phyloP scores from a whole-genome alignment of 2,113 vertebrate species.

The Leucosticte australis region DNA sequence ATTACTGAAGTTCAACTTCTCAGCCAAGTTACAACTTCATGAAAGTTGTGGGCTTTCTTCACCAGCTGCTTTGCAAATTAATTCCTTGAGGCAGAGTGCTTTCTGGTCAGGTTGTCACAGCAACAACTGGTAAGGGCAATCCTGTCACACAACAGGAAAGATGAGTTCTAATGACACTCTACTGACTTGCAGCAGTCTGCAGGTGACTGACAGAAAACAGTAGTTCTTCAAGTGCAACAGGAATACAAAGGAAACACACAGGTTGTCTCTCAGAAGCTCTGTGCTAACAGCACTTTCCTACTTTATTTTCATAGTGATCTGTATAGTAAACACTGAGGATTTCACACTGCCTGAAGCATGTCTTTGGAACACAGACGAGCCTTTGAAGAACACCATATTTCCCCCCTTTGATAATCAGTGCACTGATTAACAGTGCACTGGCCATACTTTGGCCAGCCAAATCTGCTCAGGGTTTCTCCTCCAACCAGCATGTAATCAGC shows the following conservation, averaged over 20 bases:
- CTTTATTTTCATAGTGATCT: background rate
- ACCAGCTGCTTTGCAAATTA: background rate
- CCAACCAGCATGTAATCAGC: background rate
- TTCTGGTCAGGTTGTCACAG: background rate
- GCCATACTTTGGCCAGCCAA: background rate
- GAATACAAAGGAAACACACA: background rate
- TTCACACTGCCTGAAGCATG: background rate
- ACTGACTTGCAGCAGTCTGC: background rate
- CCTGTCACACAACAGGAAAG: background rate
- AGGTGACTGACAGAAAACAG: background rate
- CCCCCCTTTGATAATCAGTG: background rate
- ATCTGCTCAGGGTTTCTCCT: background rate
- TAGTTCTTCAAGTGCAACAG: background rate
- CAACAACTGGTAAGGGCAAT: background rate
- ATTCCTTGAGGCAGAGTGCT: background rate
- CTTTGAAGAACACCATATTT: background rate
- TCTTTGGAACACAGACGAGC: background rate
- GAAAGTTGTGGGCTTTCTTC: background rate
- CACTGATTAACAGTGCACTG: no score
- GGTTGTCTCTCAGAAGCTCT: background rate
- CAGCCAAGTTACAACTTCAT: background rate
- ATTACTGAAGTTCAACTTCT: background rate
- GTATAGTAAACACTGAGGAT: background rate
- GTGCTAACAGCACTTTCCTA: background rate
- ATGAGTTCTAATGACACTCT: background rate